Evolutionary conservation across 2,113 vertebrate species (phyloP), one percentile per base, ranked within the genome.

Genomic region (Callipepla californica): DNA sequence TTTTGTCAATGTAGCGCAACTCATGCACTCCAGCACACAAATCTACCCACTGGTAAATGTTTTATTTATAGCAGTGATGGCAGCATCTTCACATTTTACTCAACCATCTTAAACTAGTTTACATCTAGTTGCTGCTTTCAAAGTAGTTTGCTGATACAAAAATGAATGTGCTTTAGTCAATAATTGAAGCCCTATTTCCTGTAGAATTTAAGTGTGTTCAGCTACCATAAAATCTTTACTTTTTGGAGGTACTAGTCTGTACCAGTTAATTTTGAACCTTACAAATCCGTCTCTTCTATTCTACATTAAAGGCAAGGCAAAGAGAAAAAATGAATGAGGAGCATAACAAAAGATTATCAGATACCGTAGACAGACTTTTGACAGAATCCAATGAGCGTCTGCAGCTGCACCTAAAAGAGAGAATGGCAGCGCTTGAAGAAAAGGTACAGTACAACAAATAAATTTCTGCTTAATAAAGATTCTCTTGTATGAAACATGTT

Each of bases 281-380:
- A 55, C 12, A 21, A 48, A 91, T 76, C 21, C 90, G 10, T 86
- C 58, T 92, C 6, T 25, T 95, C 73, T 91, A 4, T 83, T 85
- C 74, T 88, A 23, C 67, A 26, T 58, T 50, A 73, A 97, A 99
- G 99, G 99, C 99, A 84, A 98, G 99, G n/a, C 99, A 99, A 98
- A 98, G 99, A 95, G 99, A 99, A 96, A 99, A 99, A 98, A 99
- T 99, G 99, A 99, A 99, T 63, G 99, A 99, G 89, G 99, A 99
- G 63, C 99, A 99, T 98, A 99, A 99, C 94, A 99, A 99, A 97
- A 98, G 99, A 7, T 97, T 99, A 34, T 99, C 99, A 0, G 99
- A 99, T 96, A 99, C 99, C 0, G 99, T 99, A 92, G 99, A 99
- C 96, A 96, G 99, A 92, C 99, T 99, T 93, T 97, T 99, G 89